Evolutionary conservation across 2,797 vertebrate genomes (phyloP), one percentile per base, ranked within the genome.

Genomic region (Furcifer pardalis): DNA sequence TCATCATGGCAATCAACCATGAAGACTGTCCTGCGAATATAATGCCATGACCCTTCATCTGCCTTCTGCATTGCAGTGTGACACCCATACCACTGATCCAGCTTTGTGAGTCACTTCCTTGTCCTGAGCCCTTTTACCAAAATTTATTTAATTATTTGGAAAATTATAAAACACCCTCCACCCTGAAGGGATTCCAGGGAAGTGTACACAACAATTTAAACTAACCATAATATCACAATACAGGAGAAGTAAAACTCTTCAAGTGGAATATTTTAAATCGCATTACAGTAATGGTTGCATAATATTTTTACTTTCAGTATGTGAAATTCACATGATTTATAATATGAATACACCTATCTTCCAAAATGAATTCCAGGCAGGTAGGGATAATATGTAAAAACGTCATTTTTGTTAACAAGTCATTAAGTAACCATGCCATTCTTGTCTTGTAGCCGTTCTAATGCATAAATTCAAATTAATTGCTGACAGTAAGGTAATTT

Each of bases 381-480:
- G 60, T 69, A 35, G n/a, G 46, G 52, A 37, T 66, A 65, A 46
- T 69, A 49, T 85, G 59, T 68, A 81, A 81, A 83, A 86, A 68
- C 62, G 40, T 40, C n/a, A 62, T 30, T 74, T 80, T 71, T 78
- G 23, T 81, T 75, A 75, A 81, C 72, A 71, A 82, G 46, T 62
- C 87, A 91, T 91, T 93, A 88, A 89, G 87, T 81, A 79, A 83
- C 71, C 81, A 86, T 88, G 89, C 71, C 81, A 13, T 73, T 79
- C 71, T 37, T 79, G 76, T 73, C 85, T 56, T 86, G 80, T 73
- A 86, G 66, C 80, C 68, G 35, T 86, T 82, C 73, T 81, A 89
- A 88, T 88, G 87, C 72, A 86, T 82, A 86, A 90, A 92, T 89
- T 91, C 81, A 90, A 92, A 94, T 91, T 91, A 92, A 92, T 88